Percentiles rank a stretch among this genome's conserved stretches.
phyloP scores from a whole-genome alignment of 2,888 invertebrate genomes.

The Entomobrya proxima region DNA sequence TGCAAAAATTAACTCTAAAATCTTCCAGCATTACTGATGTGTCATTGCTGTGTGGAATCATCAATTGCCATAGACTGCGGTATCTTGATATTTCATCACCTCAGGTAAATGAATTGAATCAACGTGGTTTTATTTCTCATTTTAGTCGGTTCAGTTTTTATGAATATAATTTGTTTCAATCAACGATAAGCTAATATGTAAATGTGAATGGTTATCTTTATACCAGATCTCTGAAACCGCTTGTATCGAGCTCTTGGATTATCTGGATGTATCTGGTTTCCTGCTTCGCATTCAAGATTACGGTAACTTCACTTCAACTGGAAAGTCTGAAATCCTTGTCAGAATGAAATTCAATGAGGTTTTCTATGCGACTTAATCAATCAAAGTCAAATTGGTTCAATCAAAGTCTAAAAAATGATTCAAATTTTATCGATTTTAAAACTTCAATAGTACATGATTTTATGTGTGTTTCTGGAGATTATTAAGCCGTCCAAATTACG shows the following conservation, averaged over 20 bases:
- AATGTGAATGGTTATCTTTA: neutral
- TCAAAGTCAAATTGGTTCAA: neutral
- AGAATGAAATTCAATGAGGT: constrained; percentile 58
- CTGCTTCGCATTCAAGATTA: constrained; percentile 55
- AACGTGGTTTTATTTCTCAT: neutral
- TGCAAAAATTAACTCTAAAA: constrained; percentile 37
- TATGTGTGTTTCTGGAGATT: too few relatives aligned
- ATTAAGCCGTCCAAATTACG: too few relatives aligned
- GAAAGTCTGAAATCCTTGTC: constrained; percentile 54
- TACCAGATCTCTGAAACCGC: constrained; percentile 56
- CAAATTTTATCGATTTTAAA: neutral
- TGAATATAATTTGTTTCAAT: neutral
- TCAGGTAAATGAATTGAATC: constrained; percentile 12
- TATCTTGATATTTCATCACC: constrained; percentile 53
- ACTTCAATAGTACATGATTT: too few relatives aligned
- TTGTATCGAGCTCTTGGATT: constrained; percentile 54
- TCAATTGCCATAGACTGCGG: constrained; percentile 42
- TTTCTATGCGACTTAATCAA: constrained; percentile 10
- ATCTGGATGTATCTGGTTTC: constrained; percentile 1
- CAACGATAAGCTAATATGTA: neutral
- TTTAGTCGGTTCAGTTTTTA: neutral
- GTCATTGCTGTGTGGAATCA: constrained; percentile 47
- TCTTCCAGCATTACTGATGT: constrained; percentile 51
- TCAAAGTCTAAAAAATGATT: neutral
- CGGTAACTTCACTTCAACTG: constrained; percentile 53